Evolutionary conservation across 2,888 invertebrate genomes (phyloP).

Genomic region (Ochlodes sylvanus): DNA sequence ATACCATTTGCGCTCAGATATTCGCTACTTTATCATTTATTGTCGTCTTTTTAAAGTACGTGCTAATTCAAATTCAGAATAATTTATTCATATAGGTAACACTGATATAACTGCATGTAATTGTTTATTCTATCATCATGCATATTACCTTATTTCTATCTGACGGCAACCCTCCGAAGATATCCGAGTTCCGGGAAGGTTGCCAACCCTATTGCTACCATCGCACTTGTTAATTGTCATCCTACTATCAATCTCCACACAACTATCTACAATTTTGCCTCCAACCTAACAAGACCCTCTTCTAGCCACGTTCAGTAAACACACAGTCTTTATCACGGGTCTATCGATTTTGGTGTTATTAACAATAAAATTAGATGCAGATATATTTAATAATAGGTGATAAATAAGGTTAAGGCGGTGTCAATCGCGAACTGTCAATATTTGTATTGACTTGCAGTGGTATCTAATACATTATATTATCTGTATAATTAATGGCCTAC

Average conservation of each 20-base stretch:
- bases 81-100: too few species aligned
- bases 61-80: too few species aligned
- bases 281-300: conserved; percentile 17
- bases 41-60: too few species aligned
- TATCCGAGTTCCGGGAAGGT: background rate
- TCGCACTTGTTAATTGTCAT: conserved; percentile 9
- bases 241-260: conserved; percentile 20
- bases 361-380: conserved; percentile 62
- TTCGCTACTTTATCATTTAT: too few species aligned
- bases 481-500: conserved; percentile 50
- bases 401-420: conserved; percentile 77
- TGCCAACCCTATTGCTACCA: conserved; percentile 10
- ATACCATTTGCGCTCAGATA: too few species aligned
- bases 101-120: too few species aligned
- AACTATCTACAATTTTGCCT: conserved; percentile 4
- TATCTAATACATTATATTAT: conserved; percentile 50
- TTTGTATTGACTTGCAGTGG: conserved; percentile 60
- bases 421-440: conserved; percentile 78
- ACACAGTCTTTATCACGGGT: conserved; percentile 40
- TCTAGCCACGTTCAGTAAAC: background rate
- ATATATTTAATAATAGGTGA: conserved; percentile 69
- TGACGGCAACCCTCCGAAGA: background rate
- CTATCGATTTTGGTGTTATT: conserved; percentile 43
- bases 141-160: too few species aligned
- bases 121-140: too few species aligned